phyloP scores from a whole-genome alignment of 2,888 invertebrate species.

The Oligia latruncula region DNA sequence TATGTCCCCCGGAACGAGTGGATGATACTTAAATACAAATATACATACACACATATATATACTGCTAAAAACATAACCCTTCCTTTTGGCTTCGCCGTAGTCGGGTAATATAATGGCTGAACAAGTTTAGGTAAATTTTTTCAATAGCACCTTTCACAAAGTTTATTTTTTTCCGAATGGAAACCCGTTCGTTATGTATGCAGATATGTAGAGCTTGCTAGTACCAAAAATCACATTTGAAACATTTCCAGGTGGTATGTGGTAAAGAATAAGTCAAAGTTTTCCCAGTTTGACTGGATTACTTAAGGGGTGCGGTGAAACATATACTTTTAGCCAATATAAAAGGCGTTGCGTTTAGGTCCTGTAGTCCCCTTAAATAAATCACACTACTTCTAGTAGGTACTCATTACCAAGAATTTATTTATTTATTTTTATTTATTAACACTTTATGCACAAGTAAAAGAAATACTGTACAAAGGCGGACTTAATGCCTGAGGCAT shows the following conservation, averaged over 20 bases:
- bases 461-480: no score
- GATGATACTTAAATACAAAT: background rate
- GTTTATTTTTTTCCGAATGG: background rate
- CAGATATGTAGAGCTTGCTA: background rate
- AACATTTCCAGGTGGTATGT: no score
- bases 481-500: no score
- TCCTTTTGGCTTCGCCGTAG: background rate
- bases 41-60: background rate
- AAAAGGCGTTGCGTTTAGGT: no score
- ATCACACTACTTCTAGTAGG: no score
- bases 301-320: background rate
- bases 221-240: background rate
- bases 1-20: background rate
- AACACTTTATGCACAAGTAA: no score
- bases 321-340: no score
- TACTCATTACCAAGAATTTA: background rate
- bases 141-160: no score
- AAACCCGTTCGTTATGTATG: background rate
- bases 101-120: background rate
- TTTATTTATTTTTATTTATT: no score
- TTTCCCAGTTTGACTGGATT: no score
- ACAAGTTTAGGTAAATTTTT: background rate
- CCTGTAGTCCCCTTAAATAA: background rate
- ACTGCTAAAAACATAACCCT: background rate
- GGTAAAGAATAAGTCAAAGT: no score